phyloP scores from a whole-genome alignment of 2,113 vertebrate species.

The Etheostoma spectabile region DNA sequence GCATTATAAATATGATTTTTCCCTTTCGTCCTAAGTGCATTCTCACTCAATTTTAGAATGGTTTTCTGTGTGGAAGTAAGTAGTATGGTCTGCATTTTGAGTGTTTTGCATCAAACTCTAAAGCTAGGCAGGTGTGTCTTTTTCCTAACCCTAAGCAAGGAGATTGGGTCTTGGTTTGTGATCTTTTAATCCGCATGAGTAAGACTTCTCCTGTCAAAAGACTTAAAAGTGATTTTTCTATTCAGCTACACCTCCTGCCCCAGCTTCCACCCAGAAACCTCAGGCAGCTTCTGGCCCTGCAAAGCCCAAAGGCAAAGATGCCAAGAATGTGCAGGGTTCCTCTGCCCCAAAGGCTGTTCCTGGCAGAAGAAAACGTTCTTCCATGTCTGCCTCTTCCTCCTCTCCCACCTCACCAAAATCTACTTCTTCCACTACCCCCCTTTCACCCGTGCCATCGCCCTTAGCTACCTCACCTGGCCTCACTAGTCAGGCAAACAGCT shows the following conservation, averaged over 20 bases:
- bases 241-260: slow-evolving; percentile 85
- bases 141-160: slow-evolving; percentile 57
- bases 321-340: slow-evolving; percentile 72
- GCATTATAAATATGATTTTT: not conserved
- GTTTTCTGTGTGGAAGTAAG: slow-evolving; percentile 40
- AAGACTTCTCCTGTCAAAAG: slow-evolving; percentile 16
- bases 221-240: slow-evolving; percentile 67
- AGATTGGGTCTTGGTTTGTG: slow-evolving; percentile 53
- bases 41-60: slow-evolving; percentile 35
- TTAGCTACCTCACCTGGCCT: slow-evolving; percentile 63
- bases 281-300: slow-evolving; percentile 79
- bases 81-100: slow-evolving; percentile 37
- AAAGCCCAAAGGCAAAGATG: slow-evolving; percentile 84
- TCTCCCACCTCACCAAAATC: slow-evolving; percentile 83
- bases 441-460: slow-evolving; percentile 72
- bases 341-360: slow-evolving; percentile 83
- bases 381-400: slow-evolving; percentile 82
- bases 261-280: slow-evolving; percentile 77
- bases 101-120: slow-evolving; percentile 46
- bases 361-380: slow-evolving; percentile 82
- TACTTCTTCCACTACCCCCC: slow-evolving; percentile 71
- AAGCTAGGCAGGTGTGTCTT: slow-evolving; percentile 19
- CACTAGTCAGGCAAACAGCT: slow-evolving; percentile 73
- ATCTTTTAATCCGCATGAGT: slow-evolving; percentile 78
- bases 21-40: slow-evolving; percentile 1